These are phyloP conservation scores for Gadus macrocephalus DNA, from an alignment of 2,113 vertebrate genomes.

Conservation along the genomic window DNA sequence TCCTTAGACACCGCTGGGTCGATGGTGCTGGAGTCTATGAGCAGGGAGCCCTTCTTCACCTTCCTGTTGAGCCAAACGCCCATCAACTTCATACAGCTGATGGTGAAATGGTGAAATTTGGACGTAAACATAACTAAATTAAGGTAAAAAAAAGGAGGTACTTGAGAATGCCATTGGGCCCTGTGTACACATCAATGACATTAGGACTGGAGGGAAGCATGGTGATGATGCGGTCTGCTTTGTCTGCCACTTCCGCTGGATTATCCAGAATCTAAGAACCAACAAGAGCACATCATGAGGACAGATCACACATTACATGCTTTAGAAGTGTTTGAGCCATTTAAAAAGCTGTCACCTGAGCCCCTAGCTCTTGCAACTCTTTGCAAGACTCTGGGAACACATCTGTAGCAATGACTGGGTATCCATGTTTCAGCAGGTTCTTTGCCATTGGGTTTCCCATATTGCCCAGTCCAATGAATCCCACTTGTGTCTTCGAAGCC, in stretches of 20 bases:
- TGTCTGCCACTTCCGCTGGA: conserved; percentile 93
- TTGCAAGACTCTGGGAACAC: conserved; percentile 96
- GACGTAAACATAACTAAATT: background rate
- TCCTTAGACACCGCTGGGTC: conserved; percentile 94
- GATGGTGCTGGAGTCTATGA: conserved; percentile 98
- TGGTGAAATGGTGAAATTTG: background rate
- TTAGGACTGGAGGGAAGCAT: conserved; percentile 96
- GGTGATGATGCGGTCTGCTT: conserved; percentile 94
- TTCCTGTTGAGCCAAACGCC: conserved; percentile 72
- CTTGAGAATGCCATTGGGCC: conserved; percentile 93
- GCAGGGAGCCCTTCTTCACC: conserved; percentile 94
- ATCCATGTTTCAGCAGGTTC: conserved; percentile 93
- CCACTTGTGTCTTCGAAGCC: conserved; percentile 96
- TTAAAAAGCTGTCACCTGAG: conserved; percentile 77
- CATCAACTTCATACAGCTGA: background rate
- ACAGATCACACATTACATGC: background rate
- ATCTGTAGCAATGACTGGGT: conserved; percentile 90
- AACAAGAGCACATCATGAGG: background rate
- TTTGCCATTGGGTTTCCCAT: conserved; percentile 99
- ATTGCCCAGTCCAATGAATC: conserved; percentile 94
- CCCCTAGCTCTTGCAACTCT: conserved; percentile 88
- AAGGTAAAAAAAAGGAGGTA: conserved; percentile 56
- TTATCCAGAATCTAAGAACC: conserved; percentile 84
- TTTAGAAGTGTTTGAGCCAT: background rate
- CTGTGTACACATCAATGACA: conserved; percentile 87